phyloP scores from a whole-genome alignment of 2,113 vertebrate genomes.

The Rhombomys opimus region DNA sequence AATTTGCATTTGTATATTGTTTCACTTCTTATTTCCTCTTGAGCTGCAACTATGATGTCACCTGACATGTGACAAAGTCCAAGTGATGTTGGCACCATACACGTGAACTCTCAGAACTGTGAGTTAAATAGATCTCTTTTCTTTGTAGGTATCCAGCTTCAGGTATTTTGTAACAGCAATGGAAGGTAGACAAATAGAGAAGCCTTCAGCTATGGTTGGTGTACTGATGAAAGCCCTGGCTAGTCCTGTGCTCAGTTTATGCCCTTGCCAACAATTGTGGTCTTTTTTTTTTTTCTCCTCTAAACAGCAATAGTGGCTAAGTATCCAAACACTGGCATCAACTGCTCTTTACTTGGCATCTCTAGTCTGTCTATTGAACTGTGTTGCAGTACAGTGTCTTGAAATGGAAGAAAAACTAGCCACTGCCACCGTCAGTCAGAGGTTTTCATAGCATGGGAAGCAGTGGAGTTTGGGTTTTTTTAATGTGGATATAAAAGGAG shows the following conservation, averaged over 20 bases:
- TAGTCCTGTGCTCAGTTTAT: not conserved
- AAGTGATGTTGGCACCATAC: not conserved
- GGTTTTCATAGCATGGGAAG: not conserved
- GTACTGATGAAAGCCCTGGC: not conserved
- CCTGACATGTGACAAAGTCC: not conserved
- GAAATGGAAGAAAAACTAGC: not conserved
- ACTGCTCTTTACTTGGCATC: not conserved
- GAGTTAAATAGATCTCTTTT: not conserved
- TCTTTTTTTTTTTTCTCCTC: not conserved
- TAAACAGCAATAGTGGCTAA: not conserved
- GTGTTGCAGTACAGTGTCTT: accelerated
- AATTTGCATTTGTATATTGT: too few species aligned
- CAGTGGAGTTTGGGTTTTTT: not conserved
- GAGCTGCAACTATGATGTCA: not conserved
- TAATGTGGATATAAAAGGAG: not conserved
- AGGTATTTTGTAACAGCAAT: not conserved
- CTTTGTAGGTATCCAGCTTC: not conserved
- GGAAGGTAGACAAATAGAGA: not conserved
- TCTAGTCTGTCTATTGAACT: not conserved
- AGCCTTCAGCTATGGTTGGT: not conserved
- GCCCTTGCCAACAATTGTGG: not conserved
- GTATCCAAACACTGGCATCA: not conserved
- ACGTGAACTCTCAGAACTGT: not conserved
- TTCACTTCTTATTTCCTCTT: not conserved
- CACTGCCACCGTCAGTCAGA: not conserved